Base-by-base conservation (phyloP, 2,113 vertebrate genomes). In the Mustelus asterias region DNA sequence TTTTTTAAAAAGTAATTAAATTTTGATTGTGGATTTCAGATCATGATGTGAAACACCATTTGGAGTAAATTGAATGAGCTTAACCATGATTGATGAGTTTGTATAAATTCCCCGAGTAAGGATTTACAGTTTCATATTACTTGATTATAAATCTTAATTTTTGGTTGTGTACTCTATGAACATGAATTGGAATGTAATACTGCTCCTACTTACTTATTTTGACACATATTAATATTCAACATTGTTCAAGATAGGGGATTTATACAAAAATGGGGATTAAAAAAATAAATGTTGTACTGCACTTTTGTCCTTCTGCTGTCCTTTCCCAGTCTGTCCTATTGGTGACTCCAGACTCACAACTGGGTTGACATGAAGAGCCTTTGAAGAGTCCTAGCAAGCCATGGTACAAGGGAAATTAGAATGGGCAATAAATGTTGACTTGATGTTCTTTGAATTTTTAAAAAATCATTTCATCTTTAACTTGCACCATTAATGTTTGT, bases 61-160 rank as follows among this genome's bases (percentile, higher is more conserved):
- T 90, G 9, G 90, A 93, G 44, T 54, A 54, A 70, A 70, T 41
- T 94, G 33, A 41, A 67, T 67, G 63, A 37, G n/a, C 65, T 94
- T 69, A 69, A 41, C 8, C 7, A 26, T 94, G n/a, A 69, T 69
- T 94, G n/a, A 94, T 24, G 63, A 69, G 65, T 20, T 26, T 94
- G 92, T 94, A 22, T 65, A 22, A 69, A 94, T 70, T 94, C 11
- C 58, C 29, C 9, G 65, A 58, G 0, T 67, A 69, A 33, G n/a
- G 92, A 94, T 67, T 94, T 94, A 41, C 65, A 44, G n/a, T 41
- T 44, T 70, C 65, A 48, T 94, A 22, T 94, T 94, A 22, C 65
- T 69, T 44, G 20, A 94, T 69, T 94, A 67, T 94, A 67, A 69
- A 44, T 22, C 14, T 18, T 94, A 69, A 94, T n/a, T 41, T n/a